Evolutionary conservation across 2,888 invertebrate genomes (phyloP).

Genomic region (Lypha dubia): DNA sequence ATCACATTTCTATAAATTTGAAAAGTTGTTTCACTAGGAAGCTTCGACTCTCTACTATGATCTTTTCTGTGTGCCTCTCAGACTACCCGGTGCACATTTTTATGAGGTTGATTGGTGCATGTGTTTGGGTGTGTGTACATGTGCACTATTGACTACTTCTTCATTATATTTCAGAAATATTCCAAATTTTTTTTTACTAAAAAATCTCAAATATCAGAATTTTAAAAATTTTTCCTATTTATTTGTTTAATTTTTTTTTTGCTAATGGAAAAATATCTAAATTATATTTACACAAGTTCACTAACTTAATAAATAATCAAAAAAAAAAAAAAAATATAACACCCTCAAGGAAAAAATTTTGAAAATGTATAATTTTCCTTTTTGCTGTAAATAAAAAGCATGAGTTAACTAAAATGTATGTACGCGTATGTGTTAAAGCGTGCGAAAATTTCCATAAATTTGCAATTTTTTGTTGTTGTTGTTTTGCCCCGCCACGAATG

Average conservation of each 20-base stretch:
- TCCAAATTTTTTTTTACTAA: not conserved
- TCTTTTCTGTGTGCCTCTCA: too few species aligned
- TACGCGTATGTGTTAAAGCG: constrained; percentile 60
- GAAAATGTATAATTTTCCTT: not conserved
- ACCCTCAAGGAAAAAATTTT: constrained; percentile 11
- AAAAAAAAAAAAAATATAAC: too few species aligned
- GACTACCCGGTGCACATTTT: too few species aligned
- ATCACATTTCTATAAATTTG: too few species aligned
- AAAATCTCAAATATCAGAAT: too few species aligned
- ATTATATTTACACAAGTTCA: constrained; percentile 24
- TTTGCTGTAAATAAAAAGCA: constrained; percentile 1
- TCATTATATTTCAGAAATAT: not conserved
- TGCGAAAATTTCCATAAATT: constrained; percentile 71
- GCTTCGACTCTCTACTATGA: too few species aligned
- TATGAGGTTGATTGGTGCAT: too few species aligned
- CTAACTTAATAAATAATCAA: constrained; percentile 31
- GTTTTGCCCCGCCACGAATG: constrained; percentile 26
- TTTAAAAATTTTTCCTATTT: not conserved
- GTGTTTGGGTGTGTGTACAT: too few species aligned
- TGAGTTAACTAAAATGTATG: not conserved
- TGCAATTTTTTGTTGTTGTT: constrained; percentile 38
- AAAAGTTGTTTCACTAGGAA: too few species aligned
- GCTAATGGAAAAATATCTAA: constrained; percentile 24
- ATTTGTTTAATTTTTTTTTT: not conserved
- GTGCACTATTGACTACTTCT: not conserved